phyloP scores from a whole-genome alignment of 2,113 vertebrate genomes.

The Tetrao urogallus region DNA sequence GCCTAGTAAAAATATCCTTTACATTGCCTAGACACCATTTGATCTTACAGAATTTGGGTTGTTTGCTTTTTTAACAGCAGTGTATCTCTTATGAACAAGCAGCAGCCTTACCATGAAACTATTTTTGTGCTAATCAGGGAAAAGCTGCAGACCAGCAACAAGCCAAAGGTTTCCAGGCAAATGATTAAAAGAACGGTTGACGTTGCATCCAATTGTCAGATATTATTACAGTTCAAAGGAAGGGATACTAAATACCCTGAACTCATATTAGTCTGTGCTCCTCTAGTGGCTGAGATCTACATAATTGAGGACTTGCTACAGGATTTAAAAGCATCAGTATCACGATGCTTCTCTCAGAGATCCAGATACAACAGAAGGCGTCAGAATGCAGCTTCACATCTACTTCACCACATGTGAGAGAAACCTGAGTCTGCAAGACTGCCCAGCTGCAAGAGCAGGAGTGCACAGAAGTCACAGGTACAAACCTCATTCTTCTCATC shows the following conservation, averaged over 20 bases:
- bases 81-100: neutral
- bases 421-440: neutral
- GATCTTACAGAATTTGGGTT: neutral
- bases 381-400: neutral
- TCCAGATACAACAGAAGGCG: neutral
- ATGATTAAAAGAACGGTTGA: neutral
- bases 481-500: neutral
- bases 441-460: neutral
- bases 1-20: neutral
- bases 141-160: neutral
- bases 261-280: neutral
- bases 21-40: accelerated
- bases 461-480: neutral
- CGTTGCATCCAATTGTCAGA: neutral
- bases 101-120: neutral
- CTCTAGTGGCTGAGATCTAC: neutral
- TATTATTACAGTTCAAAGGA: neutral
- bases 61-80: neutral
- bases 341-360: neutral
- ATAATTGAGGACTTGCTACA: neutral
- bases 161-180: neutral
- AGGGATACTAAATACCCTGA: neutral
- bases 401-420: neutral
- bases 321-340: neutral
- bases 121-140: neutral